Conservation (phyloP, 2,797 vertebrate genomes). For the Rhinoraja longicauda region DNA sequence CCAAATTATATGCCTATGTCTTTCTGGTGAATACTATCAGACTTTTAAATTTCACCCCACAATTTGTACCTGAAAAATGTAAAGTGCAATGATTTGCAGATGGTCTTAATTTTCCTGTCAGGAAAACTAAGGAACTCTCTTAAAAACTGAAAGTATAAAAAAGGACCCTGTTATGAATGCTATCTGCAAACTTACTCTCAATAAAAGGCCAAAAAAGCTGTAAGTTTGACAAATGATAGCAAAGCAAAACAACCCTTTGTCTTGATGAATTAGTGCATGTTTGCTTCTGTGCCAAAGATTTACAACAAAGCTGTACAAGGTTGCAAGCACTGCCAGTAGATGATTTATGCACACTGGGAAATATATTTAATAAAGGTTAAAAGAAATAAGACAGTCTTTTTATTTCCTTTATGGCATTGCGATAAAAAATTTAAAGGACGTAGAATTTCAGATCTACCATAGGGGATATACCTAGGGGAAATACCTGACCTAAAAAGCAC, state of each 20-base stretch:
- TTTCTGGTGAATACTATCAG: background rate
- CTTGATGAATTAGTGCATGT: background rate
- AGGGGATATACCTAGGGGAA: background rate
- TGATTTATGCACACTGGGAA: background rate
- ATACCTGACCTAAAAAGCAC: background rate
- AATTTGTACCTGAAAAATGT: background rate
- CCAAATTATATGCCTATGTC: background rate
- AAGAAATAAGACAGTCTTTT: background rate
- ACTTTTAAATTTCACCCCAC: background rate
- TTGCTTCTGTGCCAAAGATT: background rate
- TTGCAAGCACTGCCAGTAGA: background rate
- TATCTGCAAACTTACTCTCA: background rate
- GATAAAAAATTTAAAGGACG: background rate
- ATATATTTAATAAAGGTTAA: background rate
- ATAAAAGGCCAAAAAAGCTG: background rate
- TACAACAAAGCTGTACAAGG: background rate
- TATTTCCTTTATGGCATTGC: background rate
- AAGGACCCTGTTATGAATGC: background rate
- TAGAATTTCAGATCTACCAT: background rate
- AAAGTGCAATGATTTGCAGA: background rate
- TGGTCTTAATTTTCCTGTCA: background rate
- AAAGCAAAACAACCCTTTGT: background rate
- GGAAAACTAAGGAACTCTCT: background rate
- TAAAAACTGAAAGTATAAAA: background rate
- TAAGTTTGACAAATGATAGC: background rate